Percentiles rank a stretch among this genome's conserved stretches.
phyloP scores from a whole-genome alignment of 1,140 invertebrate species.

The Atta texana region DNA sequence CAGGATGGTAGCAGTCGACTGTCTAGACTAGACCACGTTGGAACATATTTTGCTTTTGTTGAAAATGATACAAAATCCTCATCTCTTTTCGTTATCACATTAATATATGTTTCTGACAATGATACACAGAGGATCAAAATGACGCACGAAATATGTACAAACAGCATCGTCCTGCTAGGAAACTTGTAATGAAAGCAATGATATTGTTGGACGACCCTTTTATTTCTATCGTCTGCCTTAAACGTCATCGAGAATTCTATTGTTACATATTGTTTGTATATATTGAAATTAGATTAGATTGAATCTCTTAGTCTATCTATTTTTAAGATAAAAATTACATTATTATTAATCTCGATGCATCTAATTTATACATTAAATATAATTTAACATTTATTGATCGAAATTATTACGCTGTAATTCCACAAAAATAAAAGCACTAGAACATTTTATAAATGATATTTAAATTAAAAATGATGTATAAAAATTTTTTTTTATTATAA shows the following conservation, averaged over 20 bases:
- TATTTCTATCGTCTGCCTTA: neutral
- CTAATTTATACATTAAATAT: neutral
- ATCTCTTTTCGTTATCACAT: conserved; percentile 3
- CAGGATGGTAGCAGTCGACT: conserved; percentile 92
- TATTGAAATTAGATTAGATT: conserved; percentile 53
- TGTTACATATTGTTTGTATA: neutral
- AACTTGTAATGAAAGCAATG: conserved; percentile 5
- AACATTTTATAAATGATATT: neutral
- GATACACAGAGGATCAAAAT: neutral
- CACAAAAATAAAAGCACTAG: neutral
- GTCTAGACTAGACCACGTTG: conserved; percentile 95
- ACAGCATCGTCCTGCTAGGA: conserved; percentile 6
- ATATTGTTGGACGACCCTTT: neutral
- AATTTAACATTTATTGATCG: neutral
- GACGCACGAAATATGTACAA: neutral
- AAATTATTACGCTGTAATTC: neutral
- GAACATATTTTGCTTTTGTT: conserved; percentile 84
- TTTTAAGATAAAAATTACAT: conserved; percentile 14
- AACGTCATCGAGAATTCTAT: neutral
- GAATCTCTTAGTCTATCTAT: neutral
- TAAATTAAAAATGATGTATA: neutral
- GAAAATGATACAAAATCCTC: neutral
- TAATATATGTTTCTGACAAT: neutral
- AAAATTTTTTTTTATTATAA: neutral
- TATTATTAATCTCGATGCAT: neutral